phyloP scores from a whole-genome alignment of 2,797 vertebrate genomes.

The Gastrophryne carolinensis region DNA sequence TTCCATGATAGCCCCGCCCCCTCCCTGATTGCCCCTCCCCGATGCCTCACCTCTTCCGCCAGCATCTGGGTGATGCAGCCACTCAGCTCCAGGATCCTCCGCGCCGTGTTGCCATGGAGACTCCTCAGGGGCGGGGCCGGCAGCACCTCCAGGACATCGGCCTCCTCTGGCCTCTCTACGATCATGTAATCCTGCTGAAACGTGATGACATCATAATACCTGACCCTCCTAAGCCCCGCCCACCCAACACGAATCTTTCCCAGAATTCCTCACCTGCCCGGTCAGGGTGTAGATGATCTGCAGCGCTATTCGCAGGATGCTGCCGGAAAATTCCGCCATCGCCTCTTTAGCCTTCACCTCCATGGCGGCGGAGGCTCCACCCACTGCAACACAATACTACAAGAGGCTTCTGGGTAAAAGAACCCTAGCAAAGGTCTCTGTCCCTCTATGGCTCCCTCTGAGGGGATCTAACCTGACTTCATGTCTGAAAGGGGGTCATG shows the following conservation, averaged over 20 bases:
- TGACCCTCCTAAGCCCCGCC: background rate
- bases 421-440: background rate
- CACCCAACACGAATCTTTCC: background rate
- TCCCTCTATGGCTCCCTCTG: no score
- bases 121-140: background rate
- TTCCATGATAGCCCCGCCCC: no score
- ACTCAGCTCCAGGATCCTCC: background rate
- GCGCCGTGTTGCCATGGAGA: background rate
- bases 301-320: background rate
- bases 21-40: background rate
- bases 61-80: background rate
- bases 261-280: background rate
- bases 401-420: background rate
- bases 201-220: background rate
- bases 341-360: background rate
- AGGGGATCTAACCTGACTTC: no score
- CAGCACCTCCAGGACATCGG: background rate
- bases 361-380: background rate
- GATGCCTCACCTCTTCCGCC: background rate
- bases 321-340: background rate
- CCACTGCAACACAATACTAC: no score
- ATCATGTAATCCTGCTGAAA: background rate
- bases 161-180: background rate
- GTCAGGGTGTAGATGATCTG: conserved; percentile 1
- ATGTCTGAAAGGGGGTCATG: no score